Evolutionary conservation across 53 echinoderm and acorn worm species (phyloP).

Genomic region (Mesocentrotus franciscanus): DNA sequence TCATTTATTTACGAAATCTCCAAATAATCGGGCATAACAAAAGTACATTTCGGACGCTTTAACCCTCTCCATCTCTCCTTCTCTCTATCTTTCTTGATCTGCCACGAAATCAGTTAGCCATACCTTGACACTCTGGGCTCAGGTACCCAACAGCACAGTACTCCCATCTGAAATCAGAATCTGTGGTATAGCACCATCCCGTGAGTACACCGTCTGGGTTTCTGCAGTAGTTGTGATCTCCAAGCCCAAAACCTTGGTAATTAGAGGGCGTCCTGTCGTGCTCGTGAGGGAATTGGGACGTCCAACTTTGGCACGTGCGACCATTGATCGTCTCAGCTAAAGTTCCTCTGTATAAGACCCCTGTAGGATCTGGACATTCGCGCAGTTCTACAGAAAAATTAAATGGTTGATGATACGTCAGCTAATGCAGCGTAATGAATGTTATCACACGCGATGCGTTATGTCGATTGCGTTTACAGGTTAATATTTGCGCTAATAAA

Average conservation of each 20-base stretch:
- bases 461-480: too few species aligned
- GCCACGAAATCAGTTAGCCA: background rate
- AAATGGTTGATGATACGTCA: too few species aligned
- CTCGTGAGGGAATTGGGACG: constrained; percentile 71
- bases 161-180: constrained; percentile 66
- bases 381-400: background rate
- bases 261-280: constrained; percentile 68
- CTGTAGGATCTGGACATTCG: constrained; percentile 9
- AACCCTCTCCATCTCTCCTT: too few species aligned
- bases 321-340: constrained; percentile 69
- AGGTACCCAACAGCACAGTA: constrained; percentile 78
- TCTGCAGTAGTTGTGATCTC: constrained; percentile 90
- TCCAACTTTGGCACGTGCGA: constrained; percentile 81
- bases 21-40: too few species aligned
- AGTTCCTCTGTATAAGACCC: constrained; percentile 77
- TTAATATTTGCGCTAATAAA: too few species aligned
- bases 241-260: constrained; percentile 76
- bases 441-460: too few species aligned
- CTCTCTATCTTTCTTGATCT: background rate
- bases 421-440: too few species aligned
- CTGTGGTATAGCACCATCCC: constrained; percentile 84
- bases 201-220: constrained; percentile 66
- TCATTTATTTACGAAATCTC: too few species aligned
- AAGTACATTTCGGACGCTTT: too few species aligned
- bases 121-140: background rate